Base-by-base conservation (phyloP, 2,797 vertebrate species). In the Danio albolineatus region DNA sequence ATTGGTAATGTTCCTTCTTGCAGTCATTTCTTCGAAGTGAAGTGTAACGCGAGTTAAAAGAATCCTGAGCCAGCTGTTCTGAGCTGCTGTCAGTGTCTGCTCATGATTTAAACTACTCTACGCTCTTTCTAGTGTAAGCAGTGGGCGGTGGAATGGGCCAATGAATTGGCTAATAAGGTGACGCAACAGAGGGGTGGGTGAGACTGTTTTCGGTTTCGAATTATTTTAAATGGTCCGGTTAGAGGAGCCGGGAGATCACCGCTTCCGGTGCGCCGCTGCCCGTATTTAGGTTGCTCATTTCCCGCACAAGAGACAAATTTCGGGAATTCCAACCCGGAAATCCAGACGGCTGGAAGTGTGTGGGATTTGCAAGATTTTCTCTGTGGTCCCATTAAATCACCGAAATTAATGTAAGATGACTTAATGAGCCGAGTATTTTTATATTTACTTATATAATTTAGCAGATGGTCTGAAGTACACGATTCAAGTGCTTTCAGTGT, bases 161-260 rank as follows among this genome's bases (percentile, higher is more conserved):
- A 48, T n/a, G 16, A 43, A 36, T 59, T 60, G 48, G 12, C 10
- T 57, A 56, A 74, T n/a, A 16, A 43, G 6, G 17, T 83, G 81
- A 83, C 65, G 81, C 65, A 79, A 69, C 16, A 57, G 9, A 12
- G 71, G 44, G 38, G n/a, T 17, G 57, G 21, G 10, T 46, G 10
- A 10, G n/a, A 17, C 8, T 54, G 59, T n/a, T 94, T 94, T 94
- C 91, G 62, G 83, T 94, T 94, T 94, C 92, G 28, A 62, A 90
- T 94, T 94, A 87, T 91, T 89, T 76, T 90, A 93, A 94, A 92
- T 46, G 8, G 70, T 41, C 48, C 73, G 44, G 13, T 44, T 75
- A 81, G 81, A 67, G 86, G 78, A 83, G 83, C 65, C 71, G 61
- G 76, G 56, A 4, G n/a, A 43, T 0, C 1, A 0, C 2, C 8